Evolutionary conservation across 2,113 vertebrate genomes (phyloP).

Genomic region (crab-eating macaque (Macaca fascicularis)): DNA sequence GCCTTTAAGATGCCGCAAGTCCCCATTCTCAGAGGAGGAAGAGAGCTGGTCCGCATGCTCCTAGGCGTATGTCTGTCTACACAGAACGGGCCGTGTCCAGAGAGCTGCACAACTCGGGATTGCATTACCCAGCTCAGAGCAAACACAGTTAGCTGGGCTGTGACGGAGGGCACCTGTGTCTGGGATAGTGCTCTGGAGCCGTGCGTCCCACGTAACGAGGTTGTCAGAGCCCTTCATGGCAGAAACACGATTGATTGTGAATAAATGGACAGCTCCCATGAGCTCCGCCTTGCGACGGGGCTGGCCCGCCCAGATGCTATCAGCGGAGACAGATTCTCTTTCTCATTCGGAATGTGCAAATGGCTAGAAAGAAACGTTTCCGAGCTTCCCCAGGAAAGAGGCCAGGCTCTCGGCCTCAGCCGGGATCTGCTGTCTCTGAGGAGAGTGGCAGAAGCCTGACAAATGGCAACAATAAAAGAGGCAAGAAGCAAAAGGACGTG

Average conservation of each 20-base stretch:
- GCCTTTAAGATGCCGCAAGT: accelerated
- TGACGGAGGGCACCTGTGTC: neutral
- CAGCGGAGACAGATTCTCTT: accelerated
- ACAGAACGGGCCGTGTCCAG: neutral
- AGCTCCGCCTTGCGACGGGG: accelerated
- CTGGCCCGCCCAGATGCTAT: accelerated
- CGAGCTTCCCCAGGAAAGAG: neutral
- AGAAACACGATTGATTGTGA: neutral
- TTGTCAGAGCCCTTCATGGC: neutral
- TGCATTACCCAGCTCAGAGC: neutral
- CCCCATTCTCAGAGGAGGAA: accelerated
- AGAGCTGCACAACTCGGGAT: neutral
- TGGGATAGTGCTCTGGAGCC: neutral
- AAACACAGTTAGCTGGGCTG: neutral
- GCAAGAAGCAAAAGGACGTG: accelerated
- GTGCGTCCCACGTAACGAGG: neutral
- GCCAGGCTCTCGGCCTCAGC: accelerated
- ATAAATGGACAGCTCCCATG: accelerated
- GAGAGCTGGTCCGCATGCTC: accelerated
- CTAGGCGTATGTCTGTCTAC: neutral
- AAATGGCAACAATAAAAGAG: accelerated
- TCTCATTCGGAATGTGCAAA: accelerated
- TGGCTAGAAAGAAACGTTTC: accelerated
- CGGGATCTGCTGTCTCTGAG: accelerated
- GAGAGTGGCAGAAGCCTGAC: neutral